These are phyloP conservation scores for Rhinichthys klamathensis DNA, from an alignment of 2,113 vertebrate genomes.

Conservation along the genomic window DNA sequence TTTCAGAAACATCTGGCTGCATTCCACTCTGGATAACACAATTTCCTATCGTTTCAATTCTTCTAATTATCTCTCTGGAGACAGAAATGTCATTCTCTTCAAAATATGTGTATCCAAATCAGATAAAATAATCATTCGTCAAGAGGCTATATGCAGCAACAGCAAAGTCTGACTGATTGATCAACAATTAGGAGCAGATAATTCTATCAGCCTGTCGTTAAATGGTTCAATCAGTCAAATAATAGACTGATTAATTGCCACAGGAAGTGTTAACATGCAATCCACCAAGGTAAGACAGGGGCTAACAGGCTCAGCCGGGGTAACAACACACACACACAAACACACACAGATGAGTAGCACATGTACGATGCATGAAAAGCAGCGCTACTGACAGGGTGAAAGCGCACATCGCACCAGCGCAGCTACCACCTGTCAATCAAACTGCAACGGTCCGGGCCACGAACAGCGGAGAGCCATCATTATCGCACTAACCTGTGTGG, in stretches of 20 bases:
- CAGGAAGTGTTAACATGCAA: constrained; percentile 34
- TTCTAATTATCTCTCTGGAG: constrained; percentile 1
- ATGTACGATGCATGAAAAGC: constrained; percentile 35
- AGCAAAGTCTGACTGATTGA: neutral
- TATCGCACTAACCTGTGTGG: constrained; percentile 16
- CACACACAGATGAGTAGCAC: constrained; percentile 48
- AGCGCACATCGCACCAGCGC: constrained; percentile 30
- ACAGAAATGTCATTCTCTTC: constrained; percentile 15
- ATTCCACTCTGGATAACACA: constrained; percentile 24
- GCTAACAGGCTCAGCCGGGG: constrained; percentile 4
- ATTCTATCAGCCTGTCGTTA: constrained; percentile 16
- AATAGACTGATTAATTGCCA: constrained; percentile 20
- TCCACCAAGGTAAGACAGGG: neutral
- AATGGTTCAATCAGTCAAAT: constrained; percentile 18
- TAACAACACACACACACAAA: constrained; percentile 1
- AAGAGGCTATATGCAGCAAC: neutral
- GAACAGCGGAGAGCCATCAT: constrained; percentile 40
- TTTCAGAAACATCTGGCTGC: constrained; percentile 19
- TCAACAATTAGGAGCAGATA: neutral
- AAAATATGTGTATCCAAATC: constrained; percentile 11
- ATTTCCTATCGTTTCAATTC: constrained; percentile 25
- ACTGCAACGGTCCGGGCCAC: constrained; percentile 13
- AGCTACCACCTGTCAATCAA: constrained; percentile 54
- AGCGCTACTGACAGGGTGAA: constrained; percentile 35
- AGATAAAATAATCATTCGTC: neutral